Conservation (phyloP, 2,888 invertebrate genomes). For the Ennomos erosarius region DNA sequence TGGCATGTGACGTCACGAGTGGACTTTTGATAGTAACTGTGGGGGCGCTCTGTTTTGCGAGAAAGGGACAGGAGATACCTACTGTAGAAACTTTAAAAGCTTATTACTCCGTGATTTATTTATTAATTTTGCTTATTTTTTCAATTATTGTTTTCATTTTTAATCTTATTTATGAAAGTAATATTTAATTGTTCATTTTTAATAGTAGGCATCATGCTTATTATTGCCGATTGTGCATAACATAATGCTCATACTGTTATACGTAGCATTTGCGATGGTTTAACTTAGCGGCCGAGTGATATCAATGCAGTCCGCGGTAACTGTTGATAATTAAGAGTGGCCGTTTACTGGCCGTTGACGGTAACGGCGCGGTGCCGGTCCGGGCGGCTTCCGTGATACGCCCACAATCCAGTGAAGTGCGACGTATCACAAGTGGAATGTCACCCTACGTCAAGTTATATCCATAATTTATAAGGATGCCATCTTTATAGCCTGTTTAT, state of each 20-base stretch:
- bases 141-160: too few relatives aligned
- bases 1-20: too few relatives aligned
- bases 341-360: constrained; percentile 71
- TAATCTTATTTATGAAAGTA: too few relatives aligned
- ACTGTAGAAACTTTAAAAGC: too few relatives aligned
- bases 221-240: not conserved
- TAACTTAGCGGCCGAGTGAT: constrained; percentile 54
- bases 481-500: constrained; percentile 13
- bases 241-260: constrained; percentile 11
- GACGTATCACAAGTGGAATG: constrained; percentile 41
- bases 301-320: constrained; percentile 65
- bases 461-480: constrained; percentile 6
- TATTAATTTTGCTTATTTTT: too few relatives aligned
- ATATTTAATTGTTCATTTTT: too few relatives aligned
- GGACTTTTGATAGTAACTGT: too few relatives aligned
- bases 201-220: too few relatives aligned
- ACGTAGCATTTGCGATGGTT: constrained; percentile 41
- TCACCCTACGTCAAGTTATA: constrained; percentile 41
- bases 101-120: too few relatives aligned
- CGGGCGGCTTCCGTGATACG: constrained; percentile 69
- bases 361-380: constrained; percentile 72
- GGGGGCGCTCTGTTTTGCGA: too few relatives aligned
- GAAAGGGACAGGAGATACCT: too few relatives aligned
- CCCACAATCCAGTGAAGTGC: constrained; percentile 54
- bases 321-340: constrained; percentile 83